Evolutionary conservation across 2,113 vertebrate genomes (phyloP).

Genomic region (Phaethon lepturus): DNA sequence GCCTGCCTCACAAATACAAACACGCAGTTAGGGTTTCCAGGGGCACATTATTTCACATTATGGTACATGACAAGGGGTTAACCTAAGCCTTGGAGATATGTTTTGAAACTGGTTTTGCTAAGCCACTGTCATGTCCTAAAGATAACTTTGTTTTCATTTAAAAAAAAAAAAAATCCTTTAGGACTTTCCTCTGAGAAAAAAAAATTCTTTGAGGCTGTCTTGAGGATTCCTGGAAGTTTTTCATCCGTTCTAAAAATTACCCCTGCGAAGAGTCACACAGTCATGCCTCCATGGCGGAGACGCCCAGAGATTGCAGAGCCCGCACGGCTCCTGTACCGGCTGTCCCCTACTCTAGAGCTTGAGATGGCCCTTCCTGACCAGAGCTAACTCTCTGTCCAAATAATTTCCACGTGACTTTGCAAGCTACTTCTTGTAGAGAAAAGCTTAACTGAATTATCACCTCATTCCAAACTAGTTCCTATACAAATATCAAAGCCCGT

Average conservation of each 20-base stretch:
- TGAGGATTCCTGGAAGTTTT: not conserved
- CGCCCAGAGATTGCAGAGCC: not conserved
- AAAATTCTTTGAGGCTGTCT: not conserved
- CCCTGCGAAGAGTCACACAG: not conserved
- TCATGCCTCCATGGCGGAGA: not conserved
- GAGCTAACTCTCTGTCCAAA: not conserved
- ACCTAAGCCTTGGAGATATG: not conserved
- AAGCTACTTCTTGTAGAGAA: not conserved
- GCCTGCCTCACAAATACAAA: not conserved
- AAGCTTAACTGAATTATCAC: conserved; percentile 7
- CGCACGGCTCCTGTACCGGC: not conserved
- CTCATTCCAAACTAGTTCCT: not conserved
- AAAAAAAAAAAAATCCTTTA: not conserved
- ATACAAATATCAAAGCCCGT: not conserved
- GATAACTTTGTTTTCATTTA: not conserved
- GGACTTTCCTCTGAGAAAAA: not conserved
- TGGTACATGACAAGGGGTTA: not conserved
- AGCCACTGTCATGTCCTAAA: not conserved
- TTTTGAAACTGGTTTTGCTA: not conserved
- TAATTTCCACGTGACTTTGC: not conserved
- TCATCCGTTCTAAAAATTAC: not conserved
- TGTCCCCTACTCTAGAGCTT: not conserved
- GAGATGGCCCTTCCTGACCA: not conserved
- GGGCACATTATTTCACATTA: not conserved
- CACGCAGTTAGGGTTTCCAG: not conserved